Percentiles rank a stretch among this genome's conserved stretches.
Conservation (phyloP, 2,797 vertebrate genomes). For the Scarus forsteni region DNA sequence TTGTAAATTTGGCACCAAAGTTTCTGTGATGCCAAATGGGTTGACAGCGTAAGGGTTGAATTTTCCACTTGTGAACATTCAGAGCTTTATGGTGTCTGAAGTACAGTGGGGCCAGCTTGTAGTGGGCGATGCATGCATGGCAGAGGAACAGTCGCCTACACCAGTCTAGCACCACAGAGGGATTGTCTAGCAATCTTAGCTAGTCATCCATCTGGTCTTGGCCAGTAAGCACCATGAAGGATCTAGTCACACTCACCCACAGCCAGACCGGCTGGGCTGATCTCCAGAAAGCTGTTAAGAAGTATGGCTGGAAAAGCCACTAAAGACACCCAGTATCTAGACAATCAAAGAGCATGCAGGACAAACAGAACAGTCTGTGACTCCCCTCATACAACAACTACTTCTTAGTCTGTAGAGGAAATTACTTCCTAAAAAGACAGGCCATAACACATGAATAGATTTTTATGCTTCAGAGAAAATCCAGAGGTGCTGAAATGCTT, state of each 20-base stretch:
- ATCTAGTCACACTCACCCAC: conserved; percentile 59
- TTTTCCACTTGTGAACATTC: conserved; percentile 35
- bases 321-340: conserved; percentile 50
- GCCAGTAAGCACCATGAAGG: conserved; percentile 76
- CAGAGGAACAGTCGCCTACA: conserved; percentile 76
- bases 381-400: conserved; percentile 31
- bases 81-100: conserved; percentile 44
- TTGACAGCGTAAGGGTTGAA: neutral
- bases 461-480: conserved; percentile 21
- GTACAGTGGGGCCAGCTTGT: conserved; percentile 55
- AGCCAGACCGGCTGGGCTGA: conserved; percentile 63
- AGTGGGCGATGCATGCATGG: conserved; percentile 65
- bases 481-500: conserved; percentile 41
- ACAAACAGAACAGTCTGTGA: conserved; percentile 36
- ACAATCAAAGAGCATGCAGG: conserved; percentile 50
- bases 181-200: conserved; percentile 69
- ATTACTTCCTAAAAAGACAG: conserved; percentile 55
- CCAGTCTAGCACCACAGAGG: conserved; percentile 81
- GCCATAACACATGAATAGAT: conserved; percentile 30
- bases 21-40: conserved; percentile 40
- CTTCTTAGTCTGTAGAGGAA: conserved; percentile 6
- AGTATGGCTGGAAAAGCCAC: conserved; percentile 68
- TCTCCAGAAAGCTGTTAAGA: conserved; percentile 69
- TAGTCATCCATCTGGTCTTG: conserved; percentile 77
- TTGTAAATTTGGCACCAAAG: conserved; percentile 50